phyloP scores from a whole-genome alignment of 2,113 vertebrate genomes.

The Empidonax traillii region DNA sequence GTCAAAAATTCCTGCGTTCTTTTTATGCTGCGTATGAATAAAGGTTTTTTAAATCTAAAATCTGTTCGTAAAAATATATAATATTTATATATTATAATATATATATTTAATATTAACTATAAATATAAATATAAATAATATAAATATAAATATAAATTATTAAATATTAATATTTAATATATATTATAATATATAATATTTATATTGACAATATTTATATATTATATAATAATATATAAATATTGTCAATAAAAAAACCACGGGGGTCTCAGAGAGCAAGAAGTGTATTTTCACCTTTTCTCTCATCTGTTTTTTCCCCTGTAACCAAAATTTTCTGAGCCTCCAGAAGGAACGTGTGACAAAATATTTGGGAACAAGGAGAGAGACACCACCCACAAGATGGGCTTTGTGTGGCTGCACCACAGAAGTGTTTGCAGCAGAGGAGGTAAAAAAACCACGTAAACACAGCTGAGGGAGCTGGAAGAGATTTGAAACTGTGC shows the following conservation, averaged over 20 bases:
- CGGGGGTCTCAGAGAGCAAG: fast-evolving
- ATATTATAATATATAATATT: too few species aligned
- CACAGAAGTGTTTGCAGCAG: neutral
- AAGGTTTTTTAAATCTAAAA: neutral
- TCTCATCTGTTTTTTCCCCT: neutral
- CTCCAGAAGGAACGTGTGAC: neutral
- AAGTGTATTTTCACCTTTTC: neutral
- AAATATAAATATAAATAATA: too few species aligned
- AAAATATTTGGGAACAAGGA: neutral
- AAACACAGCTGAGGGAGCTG: slow-evolving; percentile 19
- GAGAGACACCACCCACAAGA: neutral
- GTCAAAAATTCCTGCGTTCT: neutral
- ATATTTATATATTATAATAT: too few species aligned
- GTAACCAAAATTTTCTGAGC: neutral
- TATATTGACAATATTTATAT: too few species aligned
- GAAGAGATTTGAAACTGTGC: neutral
- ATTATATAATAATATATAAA: neutral
- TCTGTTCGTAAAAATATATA: too few species aligned
- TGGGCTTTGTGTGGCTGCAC: neutral
- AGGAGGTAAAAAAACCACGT: neutral
- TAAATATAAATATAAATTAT: too few species aligned
- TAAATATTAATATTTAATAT: too few species aligned
- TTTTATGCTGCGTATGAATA: neutral
- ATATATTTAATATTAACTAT: too few species aligned
- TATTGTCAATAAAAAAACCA: neutral